phyloP scores from a whole-genome alignment of 2,888 invertebrate genomes.

The Eumacrocentrus americanus region DNA sequence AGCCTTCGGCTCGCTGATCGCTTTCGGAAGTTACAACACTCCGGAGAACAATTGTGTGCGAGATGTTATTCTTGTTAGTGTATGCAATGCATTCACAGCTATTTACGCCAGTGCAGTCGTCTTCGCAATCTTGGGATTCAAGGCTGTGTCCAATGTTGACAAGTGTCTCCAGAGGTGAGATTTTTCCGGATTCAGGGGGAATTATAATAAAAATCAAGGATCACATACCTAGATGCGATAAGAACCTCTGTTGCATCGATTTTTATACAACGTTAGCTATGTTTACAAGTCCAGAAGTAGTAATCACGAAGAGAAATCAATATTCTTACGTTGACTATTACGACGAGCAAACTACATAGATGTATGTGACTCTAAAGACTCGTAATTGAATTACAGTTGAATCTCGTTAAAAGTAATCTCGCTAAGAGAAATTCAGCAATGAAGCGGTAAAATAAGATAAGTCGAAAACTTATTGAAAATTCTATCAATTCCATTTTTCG shows the following conservation, averaged over 20 bases:
- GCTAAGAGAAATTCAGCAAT: too few relatives aligned
- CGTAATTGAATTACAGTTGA: too few relatives aligned
- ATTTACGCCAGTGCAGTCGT: slow-evolving; percentile 95
- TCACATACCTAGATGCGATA: neutral
- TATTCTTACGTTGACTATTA: too few relatives aligned
- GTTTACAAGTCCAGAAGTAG: too few relatives aligned
- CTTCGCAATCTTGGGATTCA: slow-evolving; percentile 94
- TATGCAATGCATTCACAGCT: slow-evolving; percentile 92
- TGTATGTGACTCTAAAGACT: too few relatives aligned
- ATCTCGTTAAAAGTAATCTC: too few relatives aligned
- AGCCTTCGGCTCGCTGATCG: slow-evolving; percentile 93
- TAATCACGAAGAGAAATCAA: too few relatives aligned
- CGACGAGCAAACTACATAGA: too few relatives aligned
- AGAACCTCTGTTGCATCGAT: neutral
- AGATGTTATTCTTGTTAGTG: slow-evolving; percentile 87
- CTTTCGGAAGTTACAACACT: slow-evolving; percentile 94
- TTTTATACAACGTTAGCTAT: too few relatives aligned
- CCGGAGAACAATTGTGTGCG: slow-evolving; percentile 93
- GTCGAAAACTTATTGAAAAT: too few relatives aligned
- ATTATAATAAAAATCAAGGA: neutral
- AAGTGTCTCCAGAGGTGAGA: slow-evolving; percentile 78
- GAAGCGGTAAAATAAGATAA: too few relatives aligned
- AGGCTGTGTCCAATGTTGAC: slow-evolving; percentile 89
- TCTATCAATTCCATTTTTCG: too few relatives aligned
- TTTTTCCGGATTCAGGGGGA: slow-evolving; percentile 3